Percentiles rank a stretch among this genome's conserved stretches.
These are phyloP conservation scores for Heliconius ethilla DNA, from an alignment of 2,888 invertebrate genomes.

Conservation along the genomic window DNA sequence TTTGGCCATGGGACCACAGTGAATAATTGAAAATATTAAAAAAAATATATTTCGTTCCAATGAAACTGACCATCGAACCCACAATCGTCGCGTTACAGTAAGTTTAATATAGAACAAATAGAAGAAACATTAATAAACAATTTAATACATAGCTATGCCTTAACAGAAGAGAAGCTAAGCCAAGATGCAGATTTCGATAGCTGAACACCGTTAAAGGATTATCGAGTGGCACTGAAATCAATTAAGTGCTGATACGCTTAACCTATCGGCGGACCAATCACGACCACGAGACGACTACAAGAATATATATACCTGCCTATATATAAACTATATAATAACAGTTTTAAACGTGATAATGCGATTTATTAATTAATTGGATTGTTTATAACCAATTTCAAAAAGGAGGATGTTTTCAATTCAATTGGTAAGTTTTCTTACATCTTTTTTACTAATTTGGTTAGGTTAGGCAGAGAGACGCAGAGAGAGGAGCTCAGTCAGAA, in stretches of 20 bases:
- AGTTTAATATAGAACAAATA: too few relatives aligned
- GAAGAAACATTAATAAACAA: background rate
- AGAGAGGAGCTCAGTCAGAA: too few relatives aligned
- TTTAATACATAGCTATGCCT: conserved; percentile 13
- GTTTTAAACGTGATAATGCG: background rate
- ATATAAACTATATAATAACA: background rate
- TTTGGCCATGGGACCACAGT: too few relatives aligned
- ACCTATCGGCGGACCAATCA: conserved; percentile 44
- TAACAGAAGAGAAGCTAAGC: conserved; percentile 43
- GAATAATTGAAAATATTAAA: background rate
- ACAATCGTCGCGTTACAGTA: background rate
- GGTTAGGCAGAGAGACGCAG: too few relatives aligned
- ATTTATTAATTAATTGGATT: background rate
- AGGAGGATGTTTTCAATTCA: too few relatives aligned
- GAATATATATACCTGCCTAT: background rate
- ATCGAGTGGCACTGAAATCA: conserved; percentile 73
- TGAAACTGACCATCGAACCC: background rate
- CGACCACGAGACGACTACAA: background rate
- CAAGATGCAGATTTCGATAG: conserved; percentile 58
- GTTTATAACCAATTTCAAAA: too few relatives aligned
- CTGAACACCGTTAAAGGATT: conserved; percentile 70
- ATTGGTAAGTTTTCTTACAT: too few relatives aligned
- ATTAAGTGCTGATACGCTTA: conserved; percentile 68
- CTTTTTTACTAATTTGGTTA: too few relatives aligned
- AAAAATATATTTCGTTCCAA: background rate